These are phyloP conservation scores for Chrysochloris asiatica DNA, from an alignment of 2,113 vertebrate genomes.

Conservation along the genomic window DNA sequence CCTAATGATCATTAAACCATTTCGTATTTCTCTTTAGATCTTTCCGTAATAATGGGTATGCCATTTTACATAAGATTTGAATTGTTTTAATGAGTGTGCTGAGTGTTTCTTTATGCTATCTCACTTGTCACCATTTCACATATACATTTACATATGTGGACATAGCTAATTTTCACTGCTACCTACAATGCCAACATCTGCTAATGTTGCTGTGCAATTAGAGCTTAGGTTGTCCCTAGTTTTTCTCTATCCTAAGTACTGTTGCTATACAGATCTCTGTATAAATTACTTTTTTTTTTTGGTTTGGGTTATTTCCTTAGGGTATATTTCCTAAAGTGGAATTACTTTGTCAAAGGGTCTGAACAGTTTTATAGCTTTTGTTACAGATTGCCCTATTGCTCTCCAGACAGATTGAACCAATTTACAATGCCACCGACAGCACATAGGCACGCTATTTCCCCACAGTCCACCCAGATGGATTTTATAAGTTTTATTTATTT, in stretches of 20 bases:
- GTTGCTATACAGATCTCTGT: constrained; percentile 55
- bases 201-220: neutral
- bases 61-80: constrained; percentile 7
- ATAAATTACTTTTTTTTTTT: constrained; percentile 18
- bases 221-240: constrained; percentile 12
- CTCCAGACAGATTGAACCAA: neutral
- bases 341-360: constrained; percentile 46
- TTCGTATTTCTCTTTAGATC: neutral
- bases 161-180: constrained; percentile 5
- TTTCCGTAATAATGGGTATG: neutral
- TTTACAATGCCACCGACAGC: neutral
- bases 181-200: neutral
- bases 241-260: constrained; percentile 29
- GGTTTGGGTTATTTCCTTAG: constrained; percentile 56
- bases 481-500: constrained; percentile 45
- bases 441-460: neutral
- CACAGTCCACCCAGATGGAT: neutral
- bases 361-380: constrained; percentile 29
- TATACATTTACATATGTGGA: neutral
- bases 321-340: constrained; percentile 43
- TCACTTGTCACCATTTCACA: neutral
- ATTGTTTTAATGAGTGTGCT: neutral
- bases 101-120: neutral
- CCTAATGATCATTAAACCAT: neutral
- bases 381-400: neutral